Evolutionary conservation across 2,113 vertebrate species (phyloP).

Genomic region (Noturus placidus): DNA sequence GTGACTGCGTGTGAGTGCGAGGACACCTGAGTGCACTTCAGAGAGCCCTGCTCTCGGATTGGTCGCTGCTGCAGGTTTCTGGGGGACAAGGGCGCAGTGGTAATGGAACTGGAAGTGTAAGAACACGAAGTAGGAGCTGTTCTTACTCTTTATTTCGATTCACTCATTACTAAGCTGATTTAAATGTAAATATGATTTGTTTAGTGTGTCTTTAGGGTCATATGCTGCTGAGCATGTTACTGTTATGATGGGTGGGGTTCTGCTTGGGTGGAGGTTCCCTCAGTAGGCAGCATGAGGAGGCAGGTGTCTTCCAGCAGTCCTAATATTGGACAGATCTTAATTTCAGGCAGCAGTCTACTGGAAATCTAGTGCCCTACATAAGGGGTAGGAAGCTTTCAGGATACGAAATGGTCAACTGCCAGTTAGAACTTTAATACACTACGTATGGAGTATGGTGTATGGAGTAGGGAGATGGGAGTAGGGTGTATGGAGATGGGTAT

Average conservation of each 20-base stretch:
- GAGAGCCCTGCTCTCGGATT: background rate
- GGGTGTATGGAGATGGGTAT: background rate
- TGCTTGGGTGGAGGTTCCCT: background rate
- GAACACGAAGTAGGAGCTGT: background rate
- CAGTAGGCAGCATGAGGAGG: background rate
- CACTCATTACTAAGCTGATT: background rate
- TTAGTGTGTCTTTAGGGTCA: background rate
- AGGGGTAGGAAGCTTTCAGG: background rate
- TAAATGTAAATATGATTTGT: background rate
- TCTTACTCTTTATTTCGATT: background rate
- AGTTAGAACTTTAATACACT: background rate
- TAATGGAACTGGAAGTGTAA: background rate
- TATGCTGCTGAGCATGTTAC: background rate
- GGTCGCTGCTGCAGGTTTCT: background rate
- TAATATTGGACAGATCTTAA: background rate
- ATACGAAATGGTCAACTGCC: background rate
- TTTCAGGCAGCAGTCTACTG: background rate
- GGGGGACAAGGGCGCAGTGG: background rate
- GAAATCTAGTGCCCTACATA: background rate
- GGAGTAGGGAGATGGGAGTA: background rate
- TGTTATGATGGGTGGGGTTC: background rate
- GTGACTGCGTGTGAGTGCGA: background rate
- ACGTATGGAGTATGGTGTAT: background rate
- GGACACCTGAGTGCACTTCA: background rate
- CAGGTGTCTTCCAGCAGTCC: background rate